Conservation (phyloP, 2,888 invertebrate species). For the Pristionchus arcanus region DNA sequence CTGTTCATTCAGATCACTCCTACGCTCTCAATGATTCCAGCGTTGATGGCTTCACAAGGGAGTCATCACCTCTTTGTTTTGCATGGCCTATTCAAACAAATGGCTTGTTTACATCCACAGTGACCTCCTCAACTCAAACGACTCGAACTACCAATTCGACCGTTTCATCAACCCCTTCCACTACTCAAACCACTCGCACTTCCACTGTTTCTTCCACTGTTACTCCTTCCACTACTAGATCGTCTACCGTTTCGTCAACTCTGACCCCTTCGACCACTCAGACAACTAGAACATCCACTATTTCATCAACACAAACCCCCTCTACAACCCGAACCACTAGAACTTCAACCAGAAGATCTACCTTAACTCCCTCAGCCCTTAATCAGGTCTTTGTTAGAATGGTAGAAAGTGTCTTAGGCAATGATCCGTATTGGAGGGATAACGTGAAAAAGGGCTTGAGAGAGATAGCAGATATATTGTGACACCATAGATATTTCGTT, state of each 20-base stretch:
- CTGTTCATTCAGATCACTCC: constrained; percentile 11
- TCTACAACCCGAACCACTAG: neutral
- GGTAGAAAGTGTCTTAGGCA: neutral
- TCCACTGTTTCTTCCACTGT: neutral
- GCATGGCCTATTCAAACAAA: neutral
- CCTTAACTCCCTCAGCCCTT: neutral
- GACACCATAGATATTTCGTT: no score
- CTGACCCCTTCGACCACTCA: neutral
- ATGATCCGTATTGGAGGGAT: constrained; percentile 35
- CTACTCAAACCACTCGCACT: neutral
- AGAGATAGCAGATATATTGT: neutral
- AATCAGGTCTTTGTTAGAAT: constrained; percentile 17
- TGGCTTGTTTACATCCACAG: neutral
- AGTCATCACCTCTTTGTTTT: neutral
- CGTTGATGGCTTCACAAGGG: constrained; percentile 42
- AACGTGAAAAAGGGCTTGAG: neutral
- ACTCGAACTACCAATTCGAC: neutral
- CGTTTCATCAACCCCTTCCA: neutral
- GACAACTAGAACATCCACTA: neutral
- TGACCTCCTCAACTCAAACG: neutral
- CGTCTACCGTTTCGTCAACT: neutral
- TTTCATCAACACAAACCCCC: neutral
- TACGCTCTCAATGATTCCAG: constrained; percentile 15
- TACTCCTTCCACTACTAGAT: neutral
- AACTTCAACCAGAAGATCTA: neutral